Conservation (phyloP, 1,140 invertebrate species). For the Drosophila pruinosa region DNA sequence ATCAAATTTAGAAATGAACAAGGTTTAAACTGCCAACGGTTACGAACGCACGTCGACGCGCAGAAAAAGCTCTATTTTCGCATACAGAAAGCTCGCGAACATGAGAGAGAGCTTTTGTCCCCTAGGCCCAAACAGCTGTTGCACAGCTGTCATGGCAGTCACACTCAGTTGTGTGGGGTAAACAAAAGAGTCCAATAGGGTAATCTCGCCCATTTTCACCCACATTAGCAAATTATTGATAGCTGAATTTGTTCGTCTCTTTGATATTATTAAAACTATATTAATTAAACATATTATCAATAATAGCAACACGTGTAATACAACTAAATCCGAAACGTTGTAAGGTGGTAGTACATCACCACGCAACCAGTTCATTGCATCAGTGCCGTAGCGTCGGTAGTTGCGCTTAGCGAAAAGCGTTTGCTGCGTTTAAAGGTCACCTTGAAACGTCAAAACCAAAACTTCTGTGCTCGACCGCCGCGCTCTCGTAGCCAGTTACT, state of each 20-base stretch:
- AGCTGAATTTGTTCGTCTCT: conserved; percentile 6
- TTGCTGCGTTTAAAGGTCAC: conserved; percentile 69
- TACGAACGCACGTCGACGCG: not conserved
- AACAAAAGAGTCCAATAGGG: conserved; percentile 43
- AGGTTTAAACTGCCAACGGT: conserved; percentile 23
- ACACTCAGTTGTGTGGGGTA: conserved; percentile 24
- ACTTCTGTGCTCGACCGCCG: conserved; percentile 34
- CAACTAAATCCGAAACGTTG: not conserved
- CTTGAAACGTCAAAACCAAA: conserved; percentile 78
- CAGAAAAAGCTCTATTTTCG: conserved; percentile 1
- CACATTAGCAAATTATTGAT: conserved; percentile 31
- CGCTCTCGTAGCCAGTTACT: conserved; percentile 58
- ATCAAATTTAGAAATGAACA: not conserved
- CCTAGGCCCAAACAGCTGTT: conserved; percentile 32
- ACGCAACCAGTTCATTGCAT: conserved; percentile 56
- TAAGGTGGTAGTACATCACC: conserved; percentile 5
- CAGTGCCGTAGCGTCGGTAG: conserved; percentile 46
- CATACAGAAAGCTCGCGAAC: conserved; percentile 3
- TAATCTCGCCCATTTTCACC: conserved; percentile 34
- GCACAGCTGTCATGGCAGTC: conserved; percentile 42
- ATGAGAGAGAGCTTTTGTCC: conserved; percentile 22
- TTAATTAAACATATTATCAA: conserved; percentile 36
- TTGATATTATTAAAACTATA: not conserved
- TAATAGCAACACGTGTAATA: conserved; percentile 1
- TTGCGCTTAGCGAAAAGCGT: conserved; percentile 53